Evolutionary conservation across 1,140 invertebrate species (phyloP), one percentile per base, ranked within the genome.

Genomic region (Lerema accius): DNA sequence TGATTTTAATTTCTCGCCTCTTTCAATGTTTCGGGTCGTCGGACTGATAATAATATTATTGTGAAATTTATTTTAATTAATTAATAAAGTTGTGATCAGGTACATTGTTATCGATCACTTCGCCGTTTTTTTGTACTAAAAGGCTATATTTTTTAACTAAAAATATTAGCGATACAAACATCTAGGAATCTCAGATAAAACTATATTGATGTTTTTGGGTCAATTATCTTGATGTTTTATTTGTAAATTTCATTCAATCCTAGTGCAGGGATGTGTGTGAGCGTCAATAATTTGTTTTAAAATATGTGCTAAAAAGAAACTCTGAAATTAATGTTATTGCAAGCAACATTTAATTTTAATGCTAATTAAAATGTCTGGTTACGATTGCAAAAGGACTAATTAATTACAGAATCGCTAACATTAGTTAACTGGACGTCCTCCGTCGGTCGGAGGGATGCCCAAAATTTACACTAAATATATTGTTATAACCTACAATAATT

Each of bases 1-100:
- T 14, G 7, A 26, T 19, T 62, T 45, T 50, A 51, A 23, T 62
- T 16, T 46, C 35, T 37, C 35, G 35, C 35, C 10, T 37, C n/a
- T 37, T 53, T 17, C 32, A 53, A 19, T 50, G 14, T 9, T 37
- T 17, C 9, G 49, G 37, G 17, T 39, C 14, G 32, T 53, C 17
- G n/a, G 49, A 37, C 35, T 37, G n/a, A 37, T 37, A 32, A 32
- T 32, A 32, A 5, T 32, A 1, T 1, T 32, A 7, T 7, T 7
- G n/a, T n/a, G n/a, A n/a, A 32, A 23, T 23, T 23, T 32, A 4
- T 32, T 32, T 32, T 32, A 7, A 7, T 32, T 32, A 7, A 32
- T 32, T 23, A 2, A 23, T 23, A 6, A 23, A 23, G 23, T 23
- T 23, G 23, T 23, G 6, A n/a, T n/a, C 23, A 23, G 23, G 23